Conservation (phyloP, 2,113 vertebrate species). For the Polypterus senegalus region DNA sequence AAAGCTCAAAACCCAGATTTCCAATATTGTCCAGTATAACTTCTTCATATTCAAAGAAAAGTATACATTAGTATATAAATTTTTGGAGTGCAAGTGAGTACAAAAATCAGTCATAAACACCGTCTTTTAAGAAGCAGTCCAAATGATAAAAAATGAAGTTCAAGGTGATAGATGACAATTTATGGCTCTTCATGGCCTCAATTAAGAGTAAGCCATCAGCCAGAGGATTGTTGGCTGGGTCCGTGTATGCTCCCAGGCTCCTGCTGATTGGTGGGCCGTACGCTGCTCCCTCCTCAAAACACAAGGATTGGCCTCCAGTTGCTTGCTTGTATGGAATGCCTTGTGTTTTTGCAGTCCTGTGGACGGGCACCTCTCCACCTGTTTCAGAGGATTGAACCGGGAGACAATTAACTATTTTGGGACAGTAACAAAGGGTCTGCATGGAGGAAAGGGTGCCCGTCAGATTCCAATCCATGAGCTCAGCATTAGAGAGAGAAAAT, state of each 20-base stretch:
- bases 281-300: neutral
- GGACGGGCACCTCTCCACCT: neutral
- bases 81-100: too few relatives aligned
- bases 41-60: too few relatives aligned
- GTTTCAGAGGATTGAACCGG: neutral
- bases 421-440: neutral
- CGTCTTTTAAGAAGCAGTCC: too few relatives aligned
- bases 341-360: neutral
- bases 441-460: neutral
- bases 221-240: too few relatives aligned
- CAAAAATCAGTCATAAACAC: too few relatives aligned
- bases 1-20: too few relatives aligned
- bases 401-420: slow-evolving; percentile 3
- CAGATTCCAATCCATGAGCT: neutral
- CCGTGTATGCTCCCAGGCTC: neutral
- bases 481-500: neutral
- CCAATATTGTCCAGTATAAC: too few relatives aligned
- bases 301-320: neutral
- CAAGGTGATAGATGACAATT: too few relatives aligned
- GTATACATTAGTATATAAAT: too few relatives aligned
- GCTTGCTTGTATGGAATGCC: neutral
- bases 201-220: too few relatives aligned
- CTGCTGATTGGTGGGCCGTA: neutral
- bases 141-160: too few relatives aligned
- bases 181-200: too few relatives aligned